Evolutionary conservation across 2,797 vertebrate genomes (phyloP).

Genomic region (Erethizon dorsatum): DNA sequence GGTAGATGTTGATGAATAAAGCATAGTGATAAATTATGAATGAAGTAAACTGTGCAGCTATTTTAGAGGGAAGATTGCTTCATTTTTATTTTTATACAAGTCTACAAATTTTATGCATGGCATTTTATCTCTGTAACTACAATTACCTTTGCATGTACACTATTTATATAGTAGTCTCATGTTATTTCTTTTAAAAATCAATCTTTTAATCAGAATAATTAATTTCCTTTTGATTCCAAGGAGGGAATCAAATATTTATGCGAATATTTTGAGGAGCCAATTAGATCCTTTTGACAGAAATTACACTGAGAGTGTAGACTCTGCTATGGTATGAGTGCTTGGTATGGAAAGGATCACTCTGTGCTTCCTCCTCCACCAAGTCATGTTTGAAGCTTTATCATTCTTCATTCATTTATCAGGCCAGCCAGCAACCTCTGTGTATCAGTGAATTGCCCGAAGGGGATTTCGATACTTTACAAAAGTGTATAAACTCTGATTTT

Average conservation of each 20-base stretch:
- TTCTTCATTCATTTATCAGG: neutral
- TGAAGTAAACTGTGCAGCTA: neutral
- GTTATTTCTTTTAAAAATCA: neutral
- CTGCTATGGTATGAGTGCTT: neutral
- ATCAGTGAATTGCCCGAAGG: neutral
- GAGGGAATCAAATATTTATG: neutral
- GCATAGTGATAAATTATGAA: neutral
- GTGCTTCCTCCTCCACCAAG: neutral
- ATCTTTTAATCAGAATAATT: neutral
- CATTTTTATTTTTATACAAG: constrained; percentile 33
- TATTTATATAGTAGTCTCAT: neutral
- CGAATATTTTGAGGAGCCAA: neutral
- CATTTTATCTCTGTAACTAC: neutral
- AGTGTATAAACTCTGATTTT: neutral
- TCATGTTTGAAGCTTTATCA: neutral
- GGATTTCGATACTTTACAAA: neutral
- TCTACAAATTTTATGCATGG: neutral
- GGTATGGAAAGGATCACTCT: neutral
- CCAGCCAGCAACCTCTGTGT: neutral
- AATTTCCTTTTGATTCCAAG: neutral
- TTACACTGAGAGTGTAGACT: too few relatives aligned
- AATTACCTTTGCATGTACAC: neutral
- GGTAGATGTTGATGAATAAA: neutral
- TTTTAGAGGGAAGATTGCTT: neutral
- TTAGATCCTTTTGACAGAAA: constrained; percentile 15